These are phyloP conservation scores for Agrypnia vestita DNA, from an alignment of 1,140 invertebrate genomes.

Conservation along the genomic window DNA sequence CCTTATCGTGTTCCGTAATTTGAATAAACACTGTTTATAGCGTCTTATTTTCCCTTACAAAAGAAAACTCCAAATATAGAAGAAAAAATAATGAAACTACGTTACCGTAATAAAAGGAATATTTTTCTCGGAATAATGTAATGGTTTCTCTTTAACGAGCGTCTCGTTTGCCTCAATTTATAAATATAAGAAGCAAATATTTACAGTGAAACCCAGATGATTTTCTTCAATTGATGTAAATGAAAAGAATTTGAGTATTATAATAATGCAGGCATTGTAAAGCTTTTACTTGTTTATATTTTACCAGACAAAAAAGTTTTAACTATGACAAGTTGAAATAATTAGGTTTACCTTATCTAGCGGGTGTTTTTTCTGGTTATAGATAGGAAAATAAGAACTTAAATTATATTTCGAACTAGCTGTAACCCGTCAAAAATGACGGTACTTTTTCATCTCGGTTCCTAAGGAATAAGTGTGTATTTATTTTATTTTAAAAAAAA, in stretches of 20 bases:
- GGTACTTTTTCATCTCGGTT: no score
- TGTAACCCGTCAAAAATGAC: no score
- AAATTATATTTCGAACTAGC: no score
- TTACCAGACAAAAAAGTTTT: neutral
- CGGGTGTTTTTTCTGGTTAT: no score
- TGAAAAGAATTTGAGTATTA: neutral
- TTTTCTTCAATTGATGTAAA: no score
- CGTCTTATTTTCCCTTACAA: conserved; percentile 5
- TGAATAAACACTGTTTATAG: conserved; percentile 18
- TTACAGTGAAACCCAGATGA: neutral
- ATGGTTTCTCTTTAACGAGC: conserved; percentile 27
- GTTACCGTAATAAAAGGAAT: neutral
- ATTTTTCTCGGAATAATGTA: neutral
- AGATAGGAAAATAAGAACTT: no score
- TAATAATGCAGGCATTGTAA: neutral
- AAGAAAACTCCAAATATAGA: conserved; percentile 3
- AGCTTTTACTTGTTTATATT: neutral
- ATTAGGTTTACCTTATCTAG: no score
- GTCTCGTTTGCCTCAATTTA: conserved; percentile 9
- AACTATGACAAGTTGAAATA: neutral
- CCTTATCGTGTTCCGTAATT: neutral
- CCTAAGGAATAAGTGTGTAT: no score
- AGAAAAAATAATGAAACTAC: conserved; percentile 6
- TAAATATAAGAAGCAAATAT: neutral
- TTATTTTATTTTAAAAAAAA: no score